A percentile compares a stretch with the other conserved stretches of the same genome.
These are phyloP conservation scores for Lasioglossum leucozonium DNA, from an alignment of 2,888 invertebrate species.

Conservation along the genomic window DNA sequence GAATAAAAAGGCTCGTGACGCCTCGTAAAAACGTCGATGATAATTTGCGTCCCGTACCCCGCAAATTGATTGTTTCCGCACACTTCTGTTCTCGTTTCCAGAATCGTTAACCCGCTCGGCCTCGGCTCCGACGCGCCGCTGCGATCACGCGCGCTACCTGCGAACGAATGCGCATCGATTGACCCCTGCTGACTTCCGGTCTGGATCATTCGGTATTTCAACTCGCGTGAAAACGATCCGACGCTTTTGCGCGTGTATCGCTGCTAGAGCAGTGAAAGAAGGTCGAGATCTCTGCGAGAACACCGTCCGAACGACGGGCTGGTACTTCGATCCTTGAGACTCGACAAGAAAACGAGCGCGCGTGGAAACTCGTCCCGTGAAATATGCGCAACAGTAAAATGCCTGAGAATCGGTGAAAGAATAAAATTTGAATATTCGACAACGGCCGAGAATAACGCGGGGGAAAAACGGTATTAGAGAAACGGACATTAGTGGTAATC, in stretches of 20 bases:
- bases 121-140: background rate
- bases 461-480: background rate
- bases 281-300: too few relatives aligned
- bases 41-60: conserved; percentile 42
- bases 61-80: conserved; percentile 24
- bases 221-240: background rate
- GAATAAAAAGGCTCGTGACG: conserved; percentile 24
- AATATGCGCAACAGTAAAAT: too few relatives aligned
- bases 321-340: too few relatives aligned
- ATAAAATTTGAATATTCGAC: background rate
- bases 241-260: too few relatives aligned
- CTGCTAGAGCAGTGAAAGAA: too few relatives aligned
- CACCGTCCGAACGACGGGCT: too few relatives aligned
- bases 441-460: background rate
- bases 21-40: conserved; percentile 41
- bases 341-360: too few relatives aligned
- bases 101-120: background rate
- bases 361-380: too few relatives aligned
- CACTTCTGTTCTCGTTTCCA: conserved; percentile 8
- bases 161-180: background rate
- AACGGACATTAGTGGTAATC: conserved; percentile 2
- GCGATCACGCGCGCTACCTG: background rate
- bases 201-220: background rate
- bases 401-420: too few relatives aligned
- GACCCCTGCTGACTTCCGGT: background rate